These are phyloP conservation scores for Hydropotes inermis DNA, from an alignment of 2,113 vertebrate species.

Conservation along the genomic window DNA sequence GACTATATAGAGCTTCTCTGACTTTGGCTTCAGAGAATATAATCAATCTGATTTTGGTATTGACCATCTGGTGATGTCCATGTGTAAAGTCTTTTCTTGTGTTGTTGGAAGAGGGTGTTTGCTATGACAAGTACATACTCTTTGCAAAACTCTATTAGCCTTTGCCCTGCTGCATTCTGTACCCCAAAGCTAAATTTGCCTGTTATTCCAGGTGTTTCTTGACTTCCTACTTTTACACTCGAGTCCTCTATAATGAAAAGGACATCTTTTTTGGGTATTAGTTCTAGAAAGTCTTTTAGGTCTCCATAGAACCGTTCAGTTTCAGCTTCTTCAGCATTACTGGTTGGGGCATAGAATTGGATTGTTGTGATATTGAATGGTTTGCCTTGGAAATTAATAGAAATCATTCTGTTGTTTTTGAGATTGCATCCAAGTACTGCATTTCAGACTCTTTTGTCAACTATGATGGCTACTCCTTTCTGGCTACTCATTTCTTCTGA, in stretches of 20 bases:
- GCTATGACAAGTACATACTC: neutral
- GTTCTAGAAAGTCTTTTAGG: neutral
- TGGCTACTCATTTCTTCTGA: neutral
- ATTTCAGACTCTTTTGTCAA: neutral
- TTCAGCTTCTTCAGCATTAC: neutral
- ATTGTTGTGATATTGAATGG: neutral
- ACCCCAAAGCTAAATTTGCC: neutral
- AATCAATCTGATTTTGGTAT: neutral
- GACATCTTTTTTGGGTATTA: neutral
- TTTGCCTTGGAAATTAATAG: neutral
- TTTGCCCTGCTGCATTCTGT: neutral
- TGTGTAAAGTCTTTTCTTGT: neutral
- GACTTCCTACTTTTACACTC: neutral
- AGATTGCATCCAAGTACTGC: neutral
- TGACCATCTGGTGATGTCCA: neutral
- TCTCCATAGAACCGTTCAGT: neutral
- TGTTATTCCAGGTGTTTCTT: neutral
- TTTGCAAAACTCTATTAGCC: neutral
- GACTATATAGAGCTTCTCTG: neutral
- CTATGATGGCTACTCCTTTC: neutral
- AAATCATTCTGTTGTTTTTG: neutral
- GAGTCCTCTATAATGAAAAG: neutral
- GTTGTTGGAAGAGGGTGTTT: neutral
- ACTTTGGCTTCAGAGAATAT: neutral
- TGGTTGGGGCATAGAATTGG: neutral